Conservation (phyloP, 2,113 vertebrate genomes). For the Rhegmatorhina hoffmannsi region DNA sequence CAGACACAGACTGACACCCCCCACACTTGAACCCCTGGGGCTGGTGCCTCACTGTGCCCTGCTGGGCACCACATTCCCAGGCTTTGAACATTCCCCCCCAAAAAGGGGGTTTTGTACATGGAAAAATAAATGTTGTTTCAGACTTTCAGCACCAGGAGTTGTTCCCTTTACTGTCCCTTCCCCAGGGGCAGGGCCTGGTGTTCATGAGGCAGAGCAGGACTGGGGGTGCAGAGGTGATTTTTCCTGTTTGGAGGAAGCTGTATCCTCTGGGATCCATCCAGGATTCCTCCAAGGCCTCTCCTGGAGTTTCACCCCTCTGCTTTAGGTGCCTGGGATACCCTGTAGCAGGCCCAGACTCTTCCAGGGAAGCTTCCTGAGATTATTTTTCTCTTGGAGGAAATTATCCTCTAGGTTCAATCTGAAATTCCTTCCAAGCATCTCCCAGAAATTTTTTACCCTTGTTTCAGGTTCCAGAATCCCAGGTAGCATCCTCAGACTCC, state of each 20-base stretch:
- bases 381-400: background rate
- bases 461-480: background rate
- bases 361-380: background rate
- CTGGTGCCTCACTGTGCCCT: background rate
- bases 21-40: background rate
- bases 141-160: background rate
- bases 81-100: background rate
- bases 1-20: background rate
- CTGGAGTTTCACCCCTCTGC: background rate
- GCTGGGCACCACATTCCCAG: rapidly evolving
- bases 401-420: background rate
- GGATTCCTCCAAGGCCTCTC: background rate
- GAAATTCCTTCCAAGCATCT: background rate
- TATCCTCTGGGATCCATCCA: background rate
- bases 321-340: background rate
- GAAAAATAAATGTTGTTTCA: background rate
- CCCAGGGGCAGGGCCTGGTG: rapidly evolving
- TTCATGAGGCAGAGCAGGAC: background rate
- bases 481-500: background rate
- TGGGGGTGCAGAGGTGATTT: too few relatives aligned
- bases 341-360: background rate
- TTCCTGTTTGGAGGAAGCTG: background rate
- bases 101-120: background rate
- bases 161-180: background rate
- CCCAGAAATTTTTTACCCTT: background rate